A percentile compares a stretch with the other conserved stretches of the same genome.
Conservation (phyloP, 2,113 vertebrate genomes). For the Rhinopomastus cyanomelas region DNA sequence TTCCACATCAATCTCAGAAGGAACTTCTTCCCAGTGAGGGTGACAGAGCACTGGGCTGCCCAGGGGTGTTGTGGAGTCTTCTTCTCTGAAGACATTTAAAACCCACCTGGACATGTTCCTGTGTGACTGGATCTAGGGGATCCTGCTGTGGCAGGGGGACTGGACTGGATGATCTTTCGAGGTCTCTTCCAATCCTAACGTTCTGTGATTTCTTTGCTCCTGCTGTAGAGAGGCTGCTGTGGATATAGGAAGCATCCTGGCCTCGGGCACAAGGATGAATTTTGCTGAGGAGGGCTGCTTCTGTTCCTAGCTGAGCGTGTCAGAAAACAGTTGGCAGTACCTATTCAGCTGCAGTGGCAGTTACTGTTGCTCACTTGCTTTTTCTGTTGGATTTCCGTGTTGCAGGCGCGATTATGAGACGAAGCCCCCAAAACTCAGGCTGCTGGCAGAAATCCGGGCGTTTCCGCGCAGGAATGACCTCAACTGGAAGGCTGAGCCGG, state of each 20-base stretch:
- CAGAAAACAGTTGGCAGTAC: slow-evolving; percentile 8
- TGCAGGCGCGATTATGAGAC: slow-evolving; percentile 93
- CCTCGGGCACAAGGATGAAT: not conserved
- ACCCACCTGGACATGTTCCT: no score
- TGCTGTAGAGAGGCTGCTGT: not conserved
- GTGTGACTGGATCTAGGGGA: no score
- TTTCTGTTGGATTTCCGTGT: slow-evolving; percentile 45
- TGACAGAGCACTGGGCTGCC: no score
- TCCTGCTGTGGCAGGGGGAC: no score
- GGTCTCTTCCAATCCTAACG: no score
- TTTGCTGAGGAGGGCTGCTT: not conserved
- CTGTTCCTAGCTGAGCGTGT: not conserved
- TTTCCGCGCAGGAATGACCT: slow-evolving; percentile 78
- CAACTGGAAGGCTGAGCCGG: slow-evolving; percentile 82
- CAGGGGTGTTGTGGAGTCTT: no score
- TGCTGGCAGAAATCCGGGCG: slow-evolving; percentile 87
- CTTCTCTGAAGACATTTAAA: no score
- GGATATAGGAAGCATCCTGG: not conserved
- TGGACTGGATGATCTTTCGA: no score
- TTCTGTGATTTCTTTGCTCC: not conserved
- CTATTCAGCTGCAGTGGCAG: not conserved
- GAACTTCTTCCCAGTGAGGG: no score
- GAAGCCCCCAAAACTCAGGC: slow-evolving; percentile 85
- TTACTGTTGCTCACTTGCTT: slow-evolving; percentile 14
- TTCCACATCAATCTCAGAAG: no score